phyloP scores from a whole-genome alignment of 1,140 invertebrate species.

The Muscidifurax raptorellus region DNA sequence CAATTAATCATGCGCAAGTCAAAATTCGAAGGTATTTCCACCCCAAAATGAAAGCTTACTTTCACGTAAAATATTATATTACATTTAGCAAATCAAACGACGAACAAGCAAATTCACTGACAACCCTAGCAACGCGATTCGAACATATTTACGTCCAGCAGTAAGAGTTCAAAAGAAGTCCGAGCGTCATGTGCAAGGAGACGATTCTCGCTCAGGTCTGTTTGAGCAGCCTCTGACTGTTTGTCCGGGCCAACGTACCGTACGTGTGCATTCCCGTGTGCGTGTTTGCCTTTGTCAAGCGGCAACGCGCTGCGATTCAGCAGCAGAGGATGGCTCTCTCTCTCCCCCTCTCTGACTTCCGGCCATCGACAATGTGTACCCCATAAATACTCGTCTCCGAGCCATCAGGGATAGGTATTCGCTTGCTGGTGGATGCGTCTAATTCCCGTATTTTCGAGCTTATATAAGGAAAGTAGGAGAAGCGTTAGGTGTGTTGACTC shows the following conservation, averaged over 20 bases:
- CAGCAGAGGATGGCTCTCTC: neutral
- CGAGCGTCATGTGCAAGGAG: neutral
- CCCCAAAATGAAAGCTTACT: neutral
- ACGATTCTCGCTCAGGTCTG: neutral
- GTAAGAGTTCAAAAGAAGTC: neutral
- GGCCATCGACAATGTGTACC: neutral
- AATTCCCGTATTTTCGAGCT: neutral
- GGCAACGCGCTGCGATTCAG: neutral
- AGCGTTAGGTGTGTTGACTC: too few species aligned
- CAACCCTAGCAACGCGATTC: too few species aligned
- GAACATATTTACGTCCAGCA: neutral
- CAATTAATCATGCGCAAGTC: neutral
- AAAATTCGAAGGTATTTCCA: neutral
- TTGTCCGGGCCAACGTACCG: neutral
- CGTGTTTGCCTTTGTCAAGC: slow-evolving; percentile 31
- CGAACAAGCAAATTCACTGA: neutral
- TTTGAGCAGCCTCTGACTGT: neutral
- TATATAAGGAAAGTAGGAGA: too few species aligned
- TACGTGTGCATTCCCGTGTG: slow-evolving; percentile 3
- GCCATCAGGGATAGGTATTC: neutral
- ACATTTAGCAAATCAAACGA: neutral
- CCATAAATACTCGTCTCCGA: neutral
- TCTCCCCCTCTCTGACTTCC: neutral
- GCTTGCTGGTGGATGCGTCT: neutral
- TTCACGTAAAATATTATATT: neutral